Conservation (phyloP, 2,797 vertebrate genomes). For the Coregonus sp. region DNA sequence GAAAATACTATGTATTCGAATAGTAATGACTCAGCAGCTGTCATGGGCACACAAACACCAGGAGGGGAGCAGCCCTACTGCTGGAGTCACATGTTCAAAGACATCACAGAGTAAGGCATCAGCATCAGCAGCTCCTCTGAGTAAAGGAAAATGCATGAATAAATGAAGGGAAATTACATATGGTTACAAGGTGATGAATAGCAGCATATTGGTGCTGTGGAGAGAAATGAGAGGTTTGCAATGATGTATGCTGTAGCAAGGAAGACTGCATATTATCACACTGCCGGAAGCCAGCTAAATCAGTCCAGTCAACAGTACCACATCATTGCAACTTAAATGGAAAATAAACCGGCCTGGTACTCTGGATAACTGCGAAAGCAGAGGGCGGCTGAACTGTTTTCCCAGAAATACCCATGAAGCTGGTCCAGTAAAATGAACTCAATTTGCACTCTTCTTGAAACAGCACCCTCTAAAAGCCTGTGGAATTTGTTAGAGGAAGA, state of each 20-base stretch:
- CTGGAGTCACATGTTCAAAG: constrained; percentile 11
- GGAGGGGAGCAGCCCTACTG: background rate
- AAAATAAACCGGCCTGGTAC: background rate
- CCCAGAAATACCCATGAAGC: background rate
- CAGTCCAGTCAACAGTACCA: constrained; percentile 3
- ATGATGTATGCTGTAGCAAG: constrained; percentile 4
- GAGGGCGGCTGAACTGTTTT: background rate
- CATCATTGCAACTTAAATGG: background rate
- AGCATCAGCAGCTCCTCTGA: constrained; percentile 15
- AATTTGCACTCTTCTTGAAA: background rate
- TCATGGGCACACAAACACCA: constrained; percentile 9
- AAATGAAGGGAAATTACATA: background rate
- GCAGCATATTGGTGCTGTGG: background rate
- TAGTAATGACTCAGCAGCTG: background rate
- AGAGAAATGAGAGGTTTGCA: constrained; percentile 1
- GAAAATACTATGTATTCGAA: constrained; percentile 7
- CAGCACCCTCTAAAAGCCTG: background rate
- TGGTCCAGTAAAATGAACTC: background rate
- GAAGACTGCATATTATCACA: background rate
- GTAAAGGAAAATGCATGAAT: background rate
- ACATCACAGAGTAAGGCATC: background rate
- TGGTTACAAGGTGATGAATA: background rate
- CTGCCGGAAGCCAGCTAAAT: background rate
- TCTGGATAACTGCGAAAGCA: background rate
- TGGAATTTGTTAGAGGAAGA: background rate